These are phyloP conservation scores for Ceyx melanurus DNA, from an alignment of 2,113 vertebrate species.

Conservation along the genomic window DNA sequence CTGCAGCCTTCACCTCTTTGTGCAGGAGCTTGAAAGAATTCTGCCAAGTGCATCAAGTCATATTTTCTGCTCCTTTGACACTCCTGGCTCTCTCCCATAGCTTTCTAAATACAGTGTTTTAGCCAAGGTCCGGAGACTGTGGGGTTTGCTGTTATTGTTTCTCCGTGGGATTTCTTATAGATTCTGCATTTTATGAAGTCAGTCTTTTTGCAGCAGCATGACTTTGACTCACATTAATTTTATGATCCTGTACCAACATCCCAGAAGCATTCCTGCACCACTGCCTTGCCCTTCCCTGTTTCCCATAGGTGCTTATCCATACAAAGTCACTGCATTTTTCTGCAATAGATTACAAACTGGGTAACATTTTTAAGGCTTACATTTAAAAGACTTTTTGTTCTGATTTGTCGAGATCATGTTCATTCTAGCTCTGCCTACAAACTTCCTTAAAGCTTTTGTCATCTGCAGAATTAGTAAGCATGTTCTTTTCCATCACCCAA, in stretches of 20 bases:
- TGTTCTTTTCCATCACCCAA: slow-evolving; percentile 16
- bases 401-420: not conserved
- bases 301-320: not conserved
- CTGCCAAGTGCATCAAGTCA: not conserved
- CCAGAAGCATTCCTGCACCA: not conserved
- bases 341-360: not conserved
- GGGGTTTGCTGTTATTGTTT: not conserved
- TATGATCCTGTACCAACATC: not conserved
- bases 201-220: not conserved
- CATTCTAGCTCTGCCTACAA: not conserved
- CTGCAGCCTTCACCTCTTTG: not conserved
- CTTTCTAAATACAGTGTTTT: not conserved
- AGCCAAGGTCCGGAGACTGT: not conserved
- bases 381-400: not conserved
- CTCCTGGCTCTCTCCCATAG: not conserved
- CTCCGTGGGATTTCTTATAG: not conserved
- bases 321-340: not conserved
- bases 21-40: not conserved
- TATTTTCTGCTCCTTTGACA: not conserved
- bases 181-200: not conserved
- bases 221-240: not conserved
- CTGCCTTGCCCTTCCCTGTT: not conserved
- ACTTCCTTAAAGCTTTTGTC: slow-evolving; percentile 23
- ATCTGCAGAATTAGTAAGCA: slow-evolving; percentile 27
- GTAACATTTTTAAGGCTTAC: not conserved